A percentile compares a stretch with the other conserved stretches of the same genome.
Evolutionary conservation across 92 coral and sea anemone genomes (phyloP).

Genomic region (Epizoanthus scotinus): DNA sequence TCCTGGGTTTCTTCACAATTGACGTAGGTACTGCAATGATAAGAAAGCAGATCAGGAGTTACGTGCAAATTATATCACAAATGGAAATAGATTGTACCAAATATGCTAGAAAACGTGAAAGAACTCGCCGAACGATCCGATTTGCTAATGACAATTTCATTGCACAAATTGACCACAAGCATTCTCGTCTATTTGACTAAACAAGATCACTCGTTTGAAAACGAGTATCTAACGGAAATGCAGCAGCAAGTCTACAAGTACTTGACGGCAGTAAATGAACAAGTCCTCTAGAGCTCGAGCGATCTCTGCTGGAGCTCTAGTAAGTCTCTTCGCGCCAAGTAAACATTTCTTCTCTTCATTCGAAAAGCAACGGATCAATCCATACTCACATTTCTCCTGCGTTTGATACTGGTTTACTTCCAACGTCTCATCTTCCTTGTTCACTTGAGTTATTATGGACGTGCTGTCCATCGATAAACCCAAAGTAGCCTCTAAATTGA

Average conservation of each 20-base stretch:
- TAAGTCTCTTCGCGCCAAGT: constrained; percentile 36
- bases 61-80: background rate
- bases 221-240: constrained; percentile 23
- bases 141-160: constrained; percentile 51
- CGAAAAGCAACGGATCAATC: constrained; percentile 54
- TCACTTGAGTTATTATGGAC: constrained; percentile 99
- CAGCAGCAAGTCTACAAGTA: constrained; percentile 35
- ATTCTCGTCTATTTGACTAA: constrained; percentile 21
- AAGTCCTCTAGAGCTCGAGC: constrained; percentile 1
- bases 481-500: constrained; percentile 12
- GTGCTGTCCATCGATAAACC: constrained; percentile 93
- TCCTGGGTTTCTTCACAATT: constrained; percentile 82
- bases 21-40: constrained; percentile 80
- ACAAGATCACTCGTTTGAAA: constrained; percentile 10
- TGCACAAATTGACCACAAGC: constrained; percentile 48
- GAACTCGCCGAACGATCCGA: constrained; percentile 17
- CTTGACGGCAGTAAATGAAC: constrained; percentile 25
- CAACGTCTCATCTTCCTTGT: constrained; percentile 88
- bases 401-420: constrained; percentile 74
- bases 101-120: constrained; percentile 20
- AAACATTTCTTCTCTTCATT: constrained; percentile 28
- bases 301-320: constrained; percentile 20
- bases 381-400: constrained; percentile 81
- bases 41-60: constrained; percentile 22
- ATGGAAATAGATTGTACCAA: constrained; percentile 15